phyloP scores from a whole-genome alignment of 2,113 vertebrate genomes.

The Micronycteris hirsuta region DNA sequence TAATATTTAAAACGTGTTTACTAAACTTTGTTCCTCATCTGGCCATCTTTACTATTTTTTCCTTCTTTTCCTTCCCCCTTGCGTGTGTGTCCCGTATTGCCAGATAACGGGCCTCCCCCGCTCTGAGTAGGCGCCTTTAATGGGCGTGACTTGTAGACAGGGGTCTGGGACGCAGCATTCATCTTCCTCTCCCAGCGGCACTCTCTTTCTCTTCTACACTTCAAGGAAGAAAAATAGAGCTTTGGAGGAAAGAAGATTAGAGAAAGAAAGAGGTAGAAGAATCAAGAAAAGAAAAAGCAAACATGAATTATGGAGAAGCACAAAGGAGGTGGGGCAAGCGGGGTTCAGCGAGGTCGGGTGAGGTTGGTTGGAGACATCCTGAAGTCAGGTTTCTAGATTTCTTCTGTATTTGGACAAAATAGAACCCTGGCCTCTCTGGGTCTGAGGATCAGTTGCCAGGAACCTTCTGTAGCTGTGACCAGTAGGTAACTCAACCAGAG shows the following conservation, averaged over 20 bases:
- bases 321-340: neutral
- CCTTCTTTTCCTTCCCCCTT: neutral
- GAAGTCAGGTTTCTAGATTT: neutral
- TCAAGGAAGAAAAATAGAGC: neutral
- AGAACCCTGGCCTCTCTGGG: neutral
- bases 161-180: neutral
- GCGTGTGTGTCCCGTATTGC: neutral
- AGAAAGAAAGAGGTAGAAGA: neutral
- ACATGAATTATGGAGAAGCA: neutral
- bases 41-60: neutral
- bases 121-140: neutral
- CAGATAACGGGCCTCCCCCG: neutral
- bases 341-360: no score
- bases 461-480: neutral
- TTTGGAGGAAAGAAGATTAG: neutral
- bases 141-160: neutral
- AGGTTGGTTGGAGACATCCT: no score
- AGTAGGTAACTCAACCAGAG: neutral
- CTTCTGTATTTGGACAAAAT: neutral
- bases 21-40: neutral
- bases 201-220: neutral
- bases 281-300: neutral
- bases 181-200: neutral
- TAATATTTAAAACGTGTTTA: neutral
- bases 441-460: neutral